These are phyloP conservation scores for Drosophila pseudotalamancana DNA, from an alignment of 2,888 invertebrate genomes.

Conservation along the genomic window DNA sequence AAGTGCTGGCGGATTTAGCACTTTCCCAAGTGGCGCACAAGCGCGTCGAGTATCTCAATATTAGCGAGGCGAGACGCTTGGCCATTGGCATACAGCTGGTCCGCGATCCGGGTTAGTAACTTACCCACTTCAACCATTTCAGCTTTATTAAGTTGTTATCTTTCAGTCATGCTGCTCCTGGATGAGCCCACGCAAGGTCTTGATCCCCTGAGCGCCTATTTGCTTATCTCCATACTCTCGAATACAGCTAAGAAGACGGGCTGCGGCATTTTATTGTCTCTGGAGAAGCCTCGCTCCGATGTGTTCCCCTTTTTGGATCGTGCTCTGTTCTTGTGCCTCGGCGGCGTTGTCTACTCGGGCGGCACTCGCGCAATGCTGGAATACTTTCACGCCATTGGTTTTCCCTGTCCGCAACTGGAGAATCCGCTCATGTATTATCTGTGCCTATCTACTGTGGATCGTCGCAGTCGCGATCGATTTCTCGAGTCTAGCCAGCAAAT, in stretches of 20 bases:
- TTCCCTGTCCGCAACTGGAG: slow-evolving; percentile 97
- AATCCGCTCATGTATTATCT: slow-evolving; percentile 99
- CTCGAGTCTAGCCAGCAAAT: slow-evolving; percentile 97
- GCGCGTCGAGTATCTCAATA: slow-evolving; percentile 92
- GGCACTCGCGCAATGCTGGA: slow-evolving; percentile 96
- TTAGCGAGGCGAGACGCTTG: slow-evolving; percentile 94
- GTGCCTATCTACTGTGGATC: slow-evolving; percentile 87
- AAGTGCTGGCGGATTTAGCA: slow-evolving; percentile 96
- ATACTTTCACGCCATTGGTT: slow-evolving; percentile 97
- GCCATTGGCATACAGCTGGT: slow-evolving; percentile 96
- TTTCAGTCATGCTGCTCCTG: slow-evolving; percentile 91
- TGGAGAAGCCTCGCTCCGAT: slow-evolving; percentile 97
- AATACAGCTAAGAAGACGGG: slow-evolving; percentile 95
- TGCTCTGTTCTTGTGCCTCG: slow-evolving; percentile 94
- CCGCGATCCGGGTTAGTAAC: slow-evolving; percentile 92
- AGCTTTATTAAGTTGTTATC: too few species aligned
- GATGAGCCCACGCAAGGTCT: slow-evolving; percentile 98
- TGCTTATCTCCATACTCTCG: slow-evolving; percentile 96
- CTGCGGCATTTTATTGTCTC: slow-evolving; percentile 94
- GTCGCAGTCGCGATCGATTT: slow-evolving; percentile 93
- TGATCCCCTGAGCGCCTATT: slow-evolving; percentile 97
- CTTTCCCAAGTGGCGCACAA: slow-evolving; percentile 95
- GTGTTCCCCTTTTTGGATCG: slow-evolving; percentile 97
- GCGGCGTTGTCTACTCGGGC: slow-evolving; percentile 96
- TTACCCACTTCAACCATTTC: too few species aligned